Evolutionary conservation across 2,113 vertebrate genomes (phyloP), one percentile per base, ranked within the genome.

Genomic region (Nestor notabilis): DNA sequence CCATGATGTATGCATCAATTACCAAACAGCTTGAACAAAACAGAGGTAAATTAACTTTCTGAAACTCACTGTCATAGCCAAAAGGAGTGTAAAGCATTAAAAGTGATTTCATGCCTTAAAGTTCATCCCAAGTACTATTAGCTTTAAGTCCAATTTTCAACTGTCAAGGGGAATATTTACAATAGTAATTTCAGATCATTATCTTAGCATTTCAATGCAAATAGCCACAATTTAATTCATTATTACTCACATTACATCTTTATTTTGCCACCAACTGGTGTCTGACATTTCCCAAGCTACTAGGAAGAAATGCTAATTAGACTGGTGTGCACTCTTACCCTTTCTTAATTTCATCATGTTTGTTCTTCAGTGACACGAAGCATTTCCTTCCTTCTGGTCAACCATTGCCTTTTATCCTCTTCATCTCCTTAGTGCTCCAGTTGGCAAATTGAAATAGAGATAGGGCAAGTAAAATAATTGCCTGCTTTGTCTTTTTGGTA

Each of bases 221-320:
- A 98, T 98, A 97, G 97, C 98, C 97, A 98, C 98, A 97, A 97
- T 98, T 98, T 98, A 98, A 98, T 98, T 98, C 97, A 98, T 98
- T 98, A 98, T 98, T 97, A 96, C 98, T 98, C 97, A 94, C 98
- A 97, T 98, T 98, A 98, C 97, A 97, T 98, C 98, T 98, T 98
- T 98, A 98, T 98, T 98, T 98, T 98, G 97, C 97, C 97, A 98
- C 98, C 98, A 98, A 98, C 98, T 98, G 98, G 97, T 98, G 97
- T 97, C 97, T 98, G 98, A 98, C 98, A 98, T 98, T 98, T 98
- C 97, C 95, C 97, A 95, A 97, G 93, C 95, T 97, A 97, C 98
- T 90, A 95, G 96, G 97, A 98, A 97, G 96, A 98, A 98, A 98
- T 98, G 97, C 98, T 98, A 98, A 98, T 98, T 98, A 98, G 96